A percentile compares a stretch with the other conserved stretches of the same genome.
phyloP scores from a whole-genome alignment of 2,113 vertebrate species.

The Hemiscyllium ocellatum region DNA sequence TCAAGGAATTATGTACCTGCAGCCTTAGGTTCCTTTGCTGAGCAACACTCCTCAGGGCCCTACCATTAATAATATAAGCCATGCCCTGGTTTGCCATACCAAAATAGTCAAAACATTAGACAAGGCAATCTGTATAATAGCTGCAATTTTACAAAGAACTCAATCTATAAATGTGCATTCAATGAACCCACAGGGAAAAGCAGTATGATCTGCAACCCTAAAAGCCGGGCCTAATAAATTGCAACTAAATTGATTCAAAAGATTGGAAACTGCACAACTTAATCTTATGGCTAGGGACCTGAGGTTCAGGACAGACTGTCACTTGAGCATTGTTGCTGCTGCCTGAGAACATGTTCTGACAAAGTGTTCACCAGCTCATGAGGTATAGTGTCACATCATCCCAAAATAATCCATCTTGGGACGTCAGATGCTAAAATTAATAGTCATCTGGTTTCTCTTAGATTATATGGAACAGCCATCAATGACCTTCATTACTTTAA shows the following conservation, averaged over 20 bases:
- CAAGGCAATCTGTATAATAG: neutral
- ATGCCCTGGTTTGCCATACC: no score
- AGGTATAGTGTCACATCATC: neutral
- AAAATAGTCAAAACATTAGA: neutral
- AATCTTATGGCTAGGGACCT: neutral
- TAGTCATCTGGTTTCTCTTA: neutral
- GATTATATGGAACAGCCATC: neutral
- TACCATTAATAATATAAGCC: no score
- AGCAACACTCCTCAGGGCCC: no score
- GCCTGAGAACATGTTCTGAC: neutral
- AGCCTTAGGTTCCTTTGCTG: no score
- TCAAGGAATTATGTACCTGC: no score
- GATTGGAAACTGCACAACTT: neutral
- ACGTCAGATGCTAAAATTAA: neutral
- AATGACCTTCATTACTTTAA: neutral
- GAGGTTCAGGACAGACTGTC: neutral
- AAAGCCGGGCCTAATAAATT: neutral
- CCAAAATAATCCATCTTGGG: neutral
- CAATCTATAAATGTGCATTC: neutral
- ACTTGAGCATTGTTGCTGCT: neutral
- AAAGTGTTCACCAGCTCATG: neutral
- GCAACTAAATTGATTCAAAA: neutral
- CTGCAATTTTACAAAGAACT: neutral
- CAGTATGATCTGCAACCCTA: neutral
- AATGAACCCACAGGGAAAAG: conserved; percentile 21